Conservation (phyloP, 2,113 vertebrate species). For the Calonectris borealis region DNA sequence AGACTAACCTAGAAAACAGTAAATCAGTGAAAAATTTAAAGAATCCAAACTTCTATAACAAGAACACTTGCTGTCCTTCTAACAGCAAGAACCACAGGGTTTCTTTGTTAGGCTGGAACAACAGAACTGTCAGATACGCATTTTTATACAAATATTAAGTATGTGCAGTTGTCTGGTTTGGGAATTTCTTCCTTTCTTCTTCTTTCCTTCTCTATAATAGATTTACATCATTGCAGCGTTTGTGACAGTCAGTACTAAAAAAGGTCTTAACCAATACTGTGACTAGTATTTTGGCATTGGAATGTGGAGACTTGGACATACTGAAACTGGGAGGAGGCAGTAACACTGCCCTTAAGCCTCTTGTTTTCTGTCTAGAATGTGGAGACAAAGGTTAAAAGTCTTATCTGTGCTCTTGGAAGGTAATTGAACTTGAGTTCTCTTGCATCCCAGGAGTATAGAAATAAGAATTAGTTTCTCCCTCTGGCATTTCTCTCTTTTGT, state of each 20-base stretch:
- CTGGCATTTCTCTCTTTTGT: constrained; percentile 34
- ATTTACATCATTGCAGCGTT: neutral
- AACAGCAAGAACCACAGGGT: neutral
- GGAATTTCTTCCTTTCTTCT: neutral
- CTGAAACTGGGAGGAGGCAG: neutral
- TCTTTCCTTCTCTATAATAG: neutral
- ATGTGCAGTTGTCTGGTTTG: neutral
- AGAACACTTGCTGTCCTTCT: neutral
- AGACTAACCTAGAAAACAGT: neutral
- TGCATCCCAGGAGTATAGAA: neutral
- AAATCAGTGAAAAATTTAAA: neutral
- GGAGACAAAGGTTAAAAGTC: neutral
- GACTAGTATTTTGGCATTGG: neutral
- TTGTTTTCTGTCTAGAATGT: neutral
- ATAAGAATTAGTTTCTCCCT: constrained; percentile 32
- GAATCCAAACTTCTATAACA: neutral
- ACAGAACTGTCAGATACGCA: neutral
- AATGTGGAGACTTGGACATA: neutral
- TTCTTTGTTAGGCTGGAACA: neutral
- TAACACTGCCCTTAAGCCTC: neutral
- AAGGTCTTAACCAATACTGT: neutral
- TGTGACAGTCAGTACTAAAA: neutral
- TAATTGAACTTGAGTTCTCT: constrained; percentile 9
- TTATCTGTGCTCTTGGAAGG: neutral
- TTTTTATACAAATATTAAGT: neutral